phyloP scores from a whole-genome alignment of 2,888 invertebrate species.

The Melanophora roralis region DNA sequence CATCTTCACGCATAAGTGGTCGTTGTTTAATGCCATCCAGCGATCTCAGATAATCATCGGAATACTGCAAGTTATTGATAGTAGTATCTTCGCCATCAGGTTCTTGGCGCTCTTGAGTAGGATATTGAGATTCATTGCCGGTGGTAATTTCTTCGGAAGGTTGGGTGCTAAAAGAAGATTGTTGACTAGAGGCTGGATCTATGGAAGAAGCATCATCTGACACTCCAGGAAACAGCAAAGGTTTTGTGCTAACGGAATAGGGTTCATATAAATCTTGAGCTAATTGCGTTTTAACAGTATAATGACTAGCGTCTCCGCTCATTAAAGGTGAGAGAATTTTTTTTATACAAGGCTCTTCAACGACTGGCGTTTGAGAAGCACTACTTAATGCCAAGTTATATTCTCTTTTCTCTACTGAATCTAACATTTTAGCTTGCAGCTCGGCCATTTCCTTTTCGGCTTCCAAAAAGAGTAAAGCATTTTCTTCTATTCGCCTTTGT shows the following conservation, averaged over 20 bases:
- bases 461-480: slow-evolving; percentile 71
- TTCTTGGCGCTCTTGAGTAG: slow-evolving; percentile 79
- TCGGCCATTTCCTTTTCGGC: slow-evolving; percentile 75
- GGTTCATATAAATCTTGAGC: slow-evolving; percentile 70
- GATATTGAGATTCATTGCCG: slow-evolving; percentile 63
- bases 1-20: slow-evolving; percentile 81
- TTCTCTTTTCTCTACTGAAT: slow-evolving; percentile 60
- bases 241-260: slow-evolving; percentile 67
- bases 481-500: slow-evolving; percentile 71
- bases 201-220: slow-evolving; percentile 74
- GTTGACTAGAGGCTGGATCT: slow-evolving; percentile 71
- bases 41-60: slow-evolving; percentile 78
- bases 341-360: slow-evolving; percentile 69
- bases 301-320: slow-evolving; percentile 63
- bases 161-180: slow-evolving; percentile 73
- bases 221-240: slow-evolving; percentile 70
- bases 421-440: slow-evolving; percentile 68
- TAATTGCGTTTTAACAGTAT: slow-evolving; percentile 74
- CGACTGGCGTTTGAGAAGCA: slow-evolving; percentile 66
- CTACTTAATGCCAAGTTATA: slow-evolving; percentile 61
- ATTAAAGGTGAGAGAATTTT: slow-evolving; percentile 66
- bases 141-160: slow-evolving; percentile 69
- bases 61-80: slow-evolving; percentile 69
- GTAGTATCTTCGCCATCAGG: slow-evolving; percentile 72
- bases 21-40: slow-evolving; percentile 83